A percentile compares a stretch with the other conserved stretches of the same genome.
These are phyloP conservation scores for Coendou prehensilis DNA, from an alignment of 2,797 vertebrate genomes.

Conservation along the genomic window DNA sequence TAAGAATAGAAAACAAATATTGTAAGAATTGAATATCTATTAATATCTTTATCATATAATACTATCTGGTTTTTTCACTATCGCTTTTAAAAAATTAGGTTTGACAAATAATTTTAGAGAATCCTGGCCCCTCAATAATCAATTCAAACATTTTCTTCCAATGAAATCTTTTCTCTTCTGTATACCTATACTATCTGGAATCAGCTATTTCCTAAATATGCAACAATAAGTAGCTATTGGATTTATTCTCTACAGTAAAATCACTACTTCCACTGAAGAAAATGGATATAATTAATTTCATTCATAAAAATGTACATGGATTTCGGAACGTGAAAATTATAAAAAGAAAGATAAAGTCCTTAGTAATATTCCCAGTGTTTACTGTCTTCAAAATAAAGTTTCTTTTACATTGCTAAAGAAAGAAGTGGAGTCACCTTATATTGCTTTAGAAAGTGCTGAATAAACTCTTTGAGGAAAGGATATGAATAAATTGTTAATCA, in stretches of 20 bases:
- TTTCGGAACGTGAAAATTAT: constrained; percentile 49
- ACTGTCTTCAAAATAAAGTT: constrained; percentile 65
- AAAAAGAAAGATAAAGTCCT: constrained; percentile 65
- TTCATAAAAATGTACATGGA: constrained; percentile 68
- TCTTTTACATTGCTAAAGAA: constrained; percentile 38
- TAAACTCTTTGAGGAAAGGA: not conserved
- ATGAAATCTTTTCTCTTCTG: constrained; percentile 6
- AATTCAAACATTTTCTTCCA: constrained; percentile 19
- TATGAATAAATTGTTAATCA: constrained; percentile 55
- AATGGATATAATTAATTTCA: constrained; percentile 70
- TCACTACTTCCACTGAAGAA: constrained; percentile 14
- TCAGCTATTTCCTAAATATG: constrained; percentile 43
- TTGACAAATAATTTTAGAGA: constrained; percentile 51
- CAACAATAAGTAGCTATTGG: constrained; percentile 45
- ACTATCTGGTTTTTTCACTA: not conserved
- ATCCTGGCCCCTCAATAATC: not conserved
- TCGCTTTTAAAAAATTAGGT: not conserved
- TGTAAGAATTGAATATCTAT: not conserved
- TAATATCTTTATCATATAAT: not conserved
- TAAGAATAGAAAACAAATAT: constrained; percentile 3
- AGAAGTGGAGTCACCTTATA: constrained; percentile 50
- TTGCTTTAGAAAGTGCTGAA: not conserved
- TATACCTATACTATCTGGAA: not conserved
- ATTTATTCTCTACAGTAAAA: constrained; percentile 64
- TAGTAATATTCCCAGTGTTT: constrained; percentile 41